These are phyloP conservation scores for Amblyopsis rosae DNA, from an alignment of 2,113 vertebrate genomes.

Conservation along the genomic window DNA sequence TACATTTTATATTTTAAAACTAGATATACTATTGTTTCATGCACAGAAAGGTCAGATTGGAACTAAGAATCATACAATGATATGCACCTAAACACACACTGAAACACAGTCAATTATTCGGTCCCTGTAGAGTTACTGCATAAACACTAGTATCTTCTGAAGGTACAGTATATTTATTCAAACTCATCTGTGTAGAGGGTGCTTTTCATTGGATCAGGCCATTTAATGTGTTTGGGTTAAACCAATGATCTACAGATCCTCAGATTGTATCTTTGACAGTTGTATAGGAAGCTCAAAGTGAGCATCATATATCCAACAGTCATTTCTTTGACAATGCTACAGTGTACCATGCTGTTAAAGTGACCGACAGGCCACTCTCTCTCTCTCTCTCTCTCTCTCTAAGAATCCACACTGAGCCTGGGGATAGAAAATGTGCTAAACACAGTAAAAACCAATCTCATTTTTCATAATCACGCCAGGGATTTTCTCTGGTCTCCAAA, in stretches of 20 bases:
- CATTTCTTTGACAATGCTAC: constrained; percentile 62
- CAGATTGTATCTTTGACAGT: constrained; percentile 42
- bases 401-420: constrained; percentile 50
- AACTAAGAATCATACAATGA: too few relatives aligned
- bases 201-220: constrained; percentile 33
- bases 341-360: constrained; percentile 41
- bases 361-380: constrained; percentile 61
- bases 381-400: constrained; percentile 46
- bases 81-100: too few relatives aligned
- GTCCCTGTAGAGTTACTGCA: neutral
- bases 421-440: constrained; percentile 71
- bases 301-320: constrained; percentile 57
- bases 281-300: constrained; percentile 38
- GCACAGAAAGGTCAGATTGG: too few relatives aligned
- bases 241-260: constrained; percentile 44
- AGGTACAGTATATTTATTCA: constrained; percentile 2
- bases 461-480: constrained; percentile 69
- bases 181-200: constrained; percentile 19
- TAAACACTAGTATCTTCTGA: neutral
- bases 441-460: constrained; percentile 71
- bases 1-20: too few relatives aligned
- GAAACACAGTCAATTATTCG: neutral
- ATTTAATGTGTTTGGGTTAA: constrained; percentile 33
- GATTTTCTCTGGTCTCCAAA: constrained; percentile 64
- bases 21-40: too few relatives aligned